These are phyloP conservation scores for Syngnathus typhle DNA, from an alignment of 2,113 vertebrate species.

Conservation along the genomic window DNA sequence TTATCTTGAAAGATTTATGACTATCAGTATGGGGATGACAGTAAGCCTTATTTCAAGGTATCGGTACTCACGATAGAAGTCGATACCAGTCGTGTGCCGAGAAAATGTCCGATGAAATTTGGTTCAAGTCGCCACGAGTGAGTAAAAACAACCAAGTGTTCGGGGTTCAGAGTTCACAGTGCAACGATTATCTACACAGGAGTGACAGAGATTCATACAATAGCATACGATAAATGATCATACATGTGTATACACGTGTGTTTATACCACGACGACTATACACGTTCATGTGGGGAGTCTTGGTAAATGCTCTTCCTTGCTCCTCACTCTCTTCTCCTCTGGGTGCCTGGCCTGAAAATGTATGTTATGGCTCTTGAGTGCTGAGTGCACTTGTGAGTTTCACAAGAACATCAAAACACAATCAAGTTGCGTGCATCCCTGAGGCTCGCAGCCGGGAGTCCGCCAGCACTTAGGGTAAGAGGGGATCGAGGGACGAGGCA, in stretches of 20 bases:
- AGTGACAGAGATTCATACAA: too few species aligned
- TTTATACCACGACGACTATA: conserved; percentile 3
- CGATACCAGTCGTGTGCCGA: too few species aligned
- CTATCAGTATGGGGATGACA: too few species aligned
- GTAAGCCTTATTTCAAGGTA: too few species aligned
- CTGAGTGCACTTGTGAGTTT: conserved; percentile 68
- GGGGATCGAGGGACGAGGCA: conserved; percentile 28
- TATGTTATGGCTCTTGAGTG: conserved; percentile 62
- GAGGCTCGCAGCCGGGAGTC: conserved; percentile 42
- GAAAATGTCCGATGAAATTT: too few species aligned
- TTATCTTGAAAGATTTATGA: neutral
- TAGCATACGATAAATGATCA: neutral
- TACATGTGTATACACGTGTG: neutral
- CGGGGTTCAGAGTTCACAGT: too few species aligned
- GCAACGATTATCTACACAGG: too few species aligned
- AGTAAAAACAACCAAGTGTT: too few species aligned
- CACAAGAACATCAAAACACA: conserved; percentile 69
- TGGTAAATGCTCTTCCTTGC: conserved; percentile 35
- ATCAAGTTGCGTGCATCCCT: conserved; percentile 59
- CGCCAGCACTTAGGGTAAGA: conserved; percentile 53
- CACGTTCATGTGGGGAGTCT: conserved; percentile 16
- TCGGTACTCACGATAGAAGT: too few species aligned
- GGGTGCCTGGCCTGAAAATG: conserved; percentile 47
- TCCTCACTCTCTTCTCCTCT: conserved; percentile 38
- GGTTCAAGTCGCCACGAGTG: too few species aligned